These are phyloP conservation scores for Parascotia fuliginaria DNA, from an alignment of 2,888 invertebrate species.

Conservation along the genomic window DNA sequence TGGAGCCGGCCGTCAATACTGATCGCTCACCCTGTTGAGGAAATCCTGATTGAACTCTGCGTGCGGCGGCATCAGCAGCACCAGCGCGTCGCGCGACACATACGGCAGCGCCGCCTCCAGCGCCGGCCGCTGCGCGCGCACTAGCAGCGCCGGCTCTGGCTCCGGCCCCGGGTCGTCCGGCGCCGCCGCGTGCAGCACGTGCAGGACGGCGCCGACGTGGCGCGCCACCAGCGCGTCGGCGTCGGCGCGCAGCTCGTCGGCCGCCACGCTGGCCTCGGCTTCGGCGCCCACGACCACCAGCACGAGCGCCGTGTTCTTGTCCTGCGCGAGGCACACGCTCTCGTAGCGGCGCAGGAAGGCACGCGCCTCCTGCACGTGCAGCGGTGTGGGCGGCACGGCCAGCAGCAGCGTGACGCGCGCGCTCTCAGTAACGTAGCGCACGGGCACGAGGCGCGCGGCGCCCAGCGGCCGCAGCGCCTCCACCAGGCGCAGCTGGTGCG, in stretches of 20 bases:
- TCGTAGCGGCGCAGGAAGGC: slow-evolving; percentile 91
- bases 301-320: slow-evolving; percentile 90
- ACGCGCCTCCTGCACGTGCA: slow-evolving; percentile 79
- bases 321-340: slow-evolving; percentile 89
- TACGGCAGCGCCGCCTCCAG: slow-evolving; percentile 72
- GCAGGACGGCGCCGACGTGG: slow-evolving; percentile 17
- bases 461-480: slow-evolving; percentile 94
- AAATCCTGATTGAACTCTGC: slow-evolving; percentile 93
- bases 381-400: slow-evolving; percentile 78
- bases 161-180: slow-evolving; percentile 1
- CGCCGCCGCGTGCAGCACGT: slow-evolving; percentile 11
- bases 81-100: slow-evolving; percentile 86
- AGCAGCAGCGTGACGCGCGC: slow-evolving; percentile 92
- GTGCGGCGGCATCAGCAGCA: slow-evolving; percentile 88
- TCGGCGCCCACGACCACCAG: slow-evolving; percentile 32
- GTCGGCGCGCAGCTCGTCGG: slow-evolving; percentile 20
- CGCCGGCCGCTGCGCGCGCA: slow-evolving; percentile 79
- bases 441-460: slow-evolving; percentile 94
- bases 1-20: too few relatives aligned
- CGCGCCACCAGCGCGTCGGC: slow-evolving; percentile 16
- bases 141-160: neutral
- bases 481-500: slow-evolving; percentile 78
- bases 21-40: slow-evolving; percentile 90
- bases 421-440: slow-evolving; percentile 98
- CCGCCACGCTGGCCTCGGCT: slow-evolving; percentile 9